These are phyloP conservation scores for Entomobrya proxima DNA, from an alignment of 2,888 invertebrate species.

Conservation along the genomic window DNA sequence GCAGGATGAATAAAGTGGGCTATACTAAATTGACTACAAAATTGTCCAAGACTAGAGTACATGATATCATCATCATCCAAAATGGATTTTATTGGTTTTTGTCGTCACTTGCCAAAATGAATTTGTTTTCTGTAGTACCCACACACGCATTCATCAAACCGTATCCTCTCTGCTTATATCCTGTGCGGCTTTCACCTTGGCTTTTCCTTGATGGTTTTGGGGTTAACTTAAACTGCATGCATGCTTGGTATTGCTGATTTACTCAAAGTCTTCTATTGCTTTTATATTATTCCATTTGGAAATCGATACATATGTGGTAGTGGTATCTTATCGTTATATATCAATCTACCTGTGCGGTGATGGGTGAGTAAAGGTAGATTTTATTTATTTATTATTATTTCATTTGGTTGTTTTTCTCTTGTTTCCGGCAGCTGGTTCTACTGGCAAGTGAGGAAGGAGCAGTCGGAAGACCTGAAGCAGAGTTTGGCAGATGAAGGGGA, in stretches of 20 bases:
- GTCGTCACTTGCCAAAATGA: not conserved
- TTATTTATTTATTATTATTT: slow-evolving; percentile 36
- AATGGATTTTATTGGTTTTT: slow-evolving; percentile 31
- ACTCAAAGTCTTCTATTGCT: too few relatives aligned
- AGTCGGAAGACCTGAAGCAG: slow-evolving; percentile 73
- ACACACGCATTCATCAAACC: too few relatives aligned
- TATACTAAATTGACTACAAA: slow-evolving; percentile 16
- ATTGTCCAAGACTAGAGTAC: not conserved
- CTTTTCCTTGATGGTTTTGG: too few relatives aligned
- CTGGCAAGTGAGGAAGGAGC: slow-evolving; percentile 75
- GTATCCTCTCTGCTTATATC: too few relatives aligned
- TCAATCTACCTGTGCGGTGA: not conserved
- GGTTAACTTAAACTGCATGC: too few relatives aligned
- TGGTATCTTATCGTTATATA: not conserved
- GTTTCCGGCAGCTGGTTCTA: slow-evolving; percentile 74
- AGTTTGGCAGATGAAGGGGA: slow-evolving; percentile 68
- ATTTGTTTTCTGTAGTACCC: not conserved
- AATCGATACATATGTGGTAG: too few relatives aligned
- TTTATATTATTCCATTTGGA: too few relatives aligned
- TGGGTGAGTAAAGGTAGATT: not conserved
- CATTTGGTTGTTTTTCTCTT: slow-evolving; percentile 28
- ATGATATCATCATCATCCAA: too few relatives aligned
- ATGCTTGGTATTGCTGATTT: too few relatives aligned
- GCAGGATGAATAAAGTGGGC: slow-evolving; percentile 13
- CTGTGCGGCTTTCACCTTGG: too few relatives aligned